phyloP scores from a whole-genome alignment of 2,113 vertebrate species.

The Tamias sibiricus region DNA sequence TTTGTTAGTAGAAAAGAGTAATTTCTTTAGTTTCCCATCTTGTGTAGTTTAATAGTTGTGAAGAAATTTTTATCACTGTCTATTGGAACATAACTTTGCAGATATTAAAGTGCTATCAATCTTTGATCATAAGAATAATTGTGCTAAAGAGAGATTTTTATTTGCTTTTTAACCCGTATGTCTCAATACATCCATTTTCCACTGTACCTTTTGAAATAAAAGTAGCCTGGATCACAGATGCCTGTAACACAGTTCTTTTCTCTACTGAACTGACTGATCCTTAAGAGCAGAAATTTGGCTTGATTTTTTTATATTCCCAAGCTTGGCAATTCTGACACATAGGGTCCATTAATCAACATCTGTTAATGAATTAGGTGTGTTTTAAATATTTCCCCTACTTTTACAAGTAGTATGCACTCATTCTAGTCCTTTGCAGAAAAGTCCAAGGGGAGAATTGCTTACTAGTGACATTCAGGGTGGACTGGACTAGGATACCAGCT shows the following conservation, averaged over 20 bases:
- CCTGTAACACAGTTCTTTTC: background rate
- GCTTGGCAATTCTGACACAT: background rate
- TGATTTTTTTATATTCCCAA: background rate
- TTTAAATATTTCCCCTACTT: slow-evolving; percentile 19
- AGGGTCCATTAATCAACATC: background rate
- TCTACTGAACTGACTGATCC: background rate
- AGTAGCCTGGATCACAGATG: background rate
- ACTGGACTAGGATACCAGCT: background rate
- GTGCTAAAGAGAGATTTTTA: background rate
- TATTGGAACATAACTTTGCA: background rate
- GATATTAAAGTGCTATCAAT: background rate
- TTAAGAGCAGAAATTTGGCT: background rate
- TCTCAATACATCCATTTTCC: background rate
- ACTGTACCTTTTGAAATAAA: background rate
- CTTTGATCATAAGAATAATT: background rate
- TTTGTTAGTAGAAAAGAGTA: slow-evolving; percentile 30
- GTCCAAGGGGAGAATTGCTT: background rate
- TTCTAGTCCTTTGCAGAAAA: background rate
- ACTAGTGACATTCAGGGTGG: background rate
- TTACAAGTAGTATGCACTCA: background rate
- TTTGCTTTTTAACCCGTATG: background rate
- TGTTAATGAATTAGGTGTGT: background rate
- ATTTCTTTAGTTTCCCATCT: background rate
- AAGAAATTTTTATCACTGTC: background rate
- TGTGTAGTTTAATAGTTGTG: slow-evolving; percentile 11